Evolutionary conservation across 2,113 vertebrate species (phyloP), one percentile per base, ranked within the genome.

Genomic region (Chrysemys picta): DNA sequence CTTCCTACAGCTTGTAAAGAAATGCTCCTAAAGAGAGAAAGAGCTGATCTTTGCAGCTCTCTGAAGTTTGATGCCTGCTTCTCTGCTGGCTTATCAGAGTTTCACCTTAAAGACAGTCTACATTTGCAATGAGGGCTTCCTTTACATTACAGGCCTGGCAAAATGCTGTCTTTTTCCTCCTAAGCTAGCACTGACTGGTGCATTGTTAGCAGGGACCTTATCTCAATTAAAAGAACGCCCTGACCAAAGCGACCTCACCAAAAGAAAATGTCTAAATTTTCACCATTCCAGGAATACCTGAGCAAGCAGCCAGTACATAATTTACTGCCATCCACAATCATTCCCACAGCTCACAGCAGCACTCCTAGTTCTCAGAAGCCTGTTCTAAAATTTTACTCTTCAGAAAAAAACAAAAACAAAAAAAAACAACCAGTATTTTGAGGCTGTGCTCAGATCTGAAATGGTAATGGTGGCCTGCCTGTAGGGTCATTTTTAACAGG

Each of bases 111-210:
- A 27, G 76, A 72, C 56, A 88, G 3, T 35, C 94, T 45, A 88
- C 90, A 89, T 85, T 16, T 78, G 82, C 83, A 76, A 87, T 2
- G 87, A 83, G 87, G 84, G 10, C 80, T n/a, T 4, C 29, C 82
- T 31, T 0, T 3, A 0, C 24, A 21, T 47, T 25, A 4, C 22
- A 0, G 27, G 29, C 4, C 65, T 52, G 82, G 75, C 38, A 35
- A 76, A 90, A 79, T 0, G 5, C 22, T 4, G 82, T 45, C 1
- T 3, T 19, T 31, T 35, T 8, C 75, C 50, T 72, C 50, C 3
- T 0, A 12, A 82, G 81, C 84, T 45, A 5, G 10, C 4, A 42
- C 53, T 27, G 56, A 54, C 0, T 3, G 84, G 27, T 2, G 35
- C 31, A 5, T 49, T 12, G 0, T 27, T 8, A 53, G 49, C 65